phyloP scores from a whole-genome alignment of 2,888 invertebrate species.

The Choreutis nemorana region DNA sequence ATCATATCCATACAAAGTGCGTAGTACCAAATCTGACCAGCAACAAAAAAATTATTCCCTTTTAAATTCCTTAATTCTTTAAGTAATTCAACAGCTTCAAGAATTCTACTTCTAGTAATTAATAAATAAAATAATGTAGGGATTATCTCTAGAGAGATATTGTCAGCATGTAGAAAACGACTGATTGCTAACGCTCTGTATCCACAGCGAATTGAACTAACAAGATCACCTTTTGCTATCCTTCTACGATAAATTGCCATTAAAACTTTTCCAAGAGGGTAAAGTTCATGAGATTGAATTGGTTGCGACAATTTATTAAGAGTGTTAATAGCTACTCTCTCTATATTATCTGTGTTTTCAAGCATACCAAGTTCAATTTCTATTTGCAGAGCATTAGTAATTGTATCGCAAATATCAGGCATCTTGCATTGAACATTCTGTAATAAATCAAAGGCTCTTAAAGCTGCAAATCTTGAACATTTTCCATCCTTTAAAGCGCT shows the following conservation, averaged over 20 bases:
- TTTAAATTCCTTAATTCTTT: slow-evolving; percentile 30
- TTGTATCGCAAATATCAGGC: slow-evolving; percentile 48
- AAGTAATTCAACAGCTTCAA: slow-evolving; percentile 55
- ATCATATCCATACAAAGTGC: slow-evolving; percentile 65
- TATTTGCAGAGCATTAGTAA: slow-evolving; percentile 49
- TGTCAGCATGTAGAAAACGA: slow-evolving; percentile 42
- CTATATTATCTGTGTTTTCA: slow-evolving; percentile 36
- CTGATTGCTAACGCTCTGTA: slow-evolving; percentile 45
- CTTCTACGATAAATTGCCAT: slow-evolving; percentile 46
- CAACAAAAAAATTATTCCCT: slow-evolving; percentile 22
- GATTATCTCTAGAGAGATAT: slow-evolving; percentile 43
- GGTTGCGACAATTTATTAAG: slow-evolving; percentile 30
- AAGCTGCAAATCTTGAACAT: slow-evolving; percentile 28
- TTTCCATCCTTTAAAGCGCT: slow-evolving; percentile 34
- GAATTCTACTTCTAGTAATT: slow-evolving; percentile 43
- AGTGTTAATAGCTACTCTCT: slow-evolving; percentile 30
- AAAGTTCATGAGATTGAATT: slow-evolving; percentile 46
- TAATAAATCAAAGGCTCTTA: slow-evolving; percentile 33
- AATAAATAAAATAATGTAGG: slow-evolving; percentile 51
- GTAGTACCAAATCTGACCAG: slow-evolving; percentile 60
- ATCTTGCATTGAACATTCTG: slow-evolving; percentile 39
- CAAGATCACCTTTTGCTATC: slow-evolving; percentile 33
- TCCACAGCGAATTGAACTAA: slow-evolving; percentile 38
- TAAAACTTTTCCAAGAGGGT: slow-evolving; percentile 48
- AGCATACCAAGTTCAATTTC: slow-evolving; percentile 43